Percentiles rank a stretch among this genome's conserved stretches.
Conservation (phyloP, 2,797 vertebrate species). For the Chelonia mydas region DNA sequence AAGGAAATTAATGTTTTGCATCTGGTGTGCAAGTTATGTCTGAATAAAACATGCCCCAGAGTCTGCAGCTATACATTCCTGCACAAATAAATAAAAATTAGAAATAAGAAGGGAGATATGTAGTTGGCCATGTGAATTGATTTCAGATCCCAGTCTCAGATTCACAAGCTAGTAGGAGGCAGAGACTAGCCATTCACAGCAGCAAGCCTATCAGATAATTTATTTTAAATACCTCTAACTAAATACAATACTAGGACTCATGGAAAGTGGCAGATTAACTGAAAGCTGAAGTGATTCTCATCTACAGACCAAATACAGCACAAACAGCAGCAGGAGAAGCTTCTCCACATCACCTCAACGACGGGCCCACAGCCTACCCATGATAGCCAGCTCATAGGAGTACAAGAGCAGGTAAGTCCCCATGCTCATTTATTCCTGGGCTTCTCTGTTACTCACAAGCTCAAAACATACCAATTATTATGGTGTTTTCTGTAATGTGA, state of each 20-base stretch:
- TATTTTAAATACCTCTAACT: neutral
- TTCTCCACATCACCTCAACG: accelerated
- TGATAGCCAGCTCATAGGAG: neutral
- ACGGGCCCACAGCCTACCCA: neutral
- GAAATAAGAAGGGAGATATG: neutral
- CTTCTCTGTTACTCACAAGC: neutral
- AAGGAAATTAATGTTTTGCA: neutral
- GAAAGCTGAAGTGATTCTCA: neutral
- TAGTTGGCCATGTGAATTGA: neutral
- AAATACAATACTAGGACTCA: neutral
- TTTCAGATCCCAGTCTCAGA: neutral
- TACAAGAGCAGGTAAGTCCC: accelerated
- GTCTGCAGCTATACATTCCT: neutral
- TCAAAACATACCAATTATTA: neutral
- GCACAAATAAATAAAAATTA: neutral
- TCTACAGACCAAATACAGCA: accelerated
- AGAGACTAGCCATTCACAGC: neutral
- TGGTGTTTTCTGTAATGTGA: neutral
- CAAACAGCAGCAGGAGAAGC: neutral
- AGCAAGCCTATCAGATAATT: neutral
- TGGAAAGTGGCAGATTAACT: neutral
- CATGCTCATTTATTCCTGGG: neutral
- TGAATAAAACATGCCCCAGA: neutral
- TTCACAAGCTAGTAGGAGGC: neutral
- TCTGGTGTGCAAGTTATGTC: accelerated